phyloP scores from a whole-genome alignment of 2,113 vertebrate species.

The Hiodon tergisus region DNA sequence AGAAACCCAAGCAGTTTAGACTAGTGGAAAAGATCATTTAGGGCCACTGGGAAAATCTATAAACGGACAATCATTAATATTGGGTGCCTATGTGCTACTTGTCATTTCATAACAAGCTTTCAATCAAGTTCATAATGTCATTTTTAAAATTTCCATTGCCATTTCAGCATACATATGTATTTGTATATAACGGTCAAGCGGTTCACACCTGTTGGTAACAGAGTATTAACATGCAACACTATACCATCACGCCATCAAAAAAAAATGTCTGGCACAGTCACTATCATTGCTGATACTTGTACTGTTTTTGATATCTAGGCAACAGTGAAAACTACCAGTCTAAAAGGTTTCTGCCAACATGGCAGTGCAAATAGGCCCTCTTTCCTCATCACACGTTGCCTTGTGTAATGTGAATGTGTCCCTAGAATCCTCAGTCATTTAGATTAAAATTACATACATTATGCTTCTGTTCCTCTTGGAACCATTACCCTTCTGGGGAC shows the following conservation, averaged over 20 bases:
- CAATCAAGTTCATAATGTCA: too few species aligned
- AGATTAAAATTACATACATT: constrained; percentile 55
- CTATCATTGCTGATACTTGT: not conserved
- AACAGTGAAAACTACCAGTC: not conserved
- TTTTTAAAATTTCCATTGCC: too few species aligned
- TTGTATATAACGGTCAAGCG: not conserved
- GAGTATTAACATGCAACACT: not conserved
- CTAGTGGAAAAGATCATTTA: constrained; percentile 31
- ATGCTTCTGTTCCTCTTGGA: constrained; percentile 43
- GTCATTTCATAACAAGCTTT: too few species aligned
- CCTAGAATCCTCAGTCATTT: constrained; percentile 41
- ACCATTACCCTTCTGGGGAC: constrained; percentile 32
- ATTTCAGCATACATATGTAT: too few species aligned
- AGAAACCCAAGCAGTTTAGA: constrained; percentile 33
- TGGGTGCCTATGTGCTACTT: constrained; percentile 19
- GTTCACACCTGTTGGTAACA: not conserved
- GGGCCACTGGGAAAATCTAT: constrained; percentile 45
- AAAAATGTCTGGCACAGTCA: not conserved
- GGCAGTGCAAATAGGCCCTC: constrained; percentile 21
- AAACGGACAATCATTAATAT: constrained; percentile 51
- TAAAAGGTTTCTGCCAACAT: constrained; percentile 26
- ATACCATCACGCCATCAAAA: not conserved
- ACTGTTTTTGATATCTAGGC: not conserved
- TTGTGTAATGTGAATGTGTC: constrained; percentile 40
- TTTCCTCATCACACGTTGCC: constrained; percentile 29